Evolutionary conservation across 2,113 vertebrate species (phyloP), one percentile per base, ranked within the genome.

Genomic region (Tympanuchus pallidicinctus): DNA sequence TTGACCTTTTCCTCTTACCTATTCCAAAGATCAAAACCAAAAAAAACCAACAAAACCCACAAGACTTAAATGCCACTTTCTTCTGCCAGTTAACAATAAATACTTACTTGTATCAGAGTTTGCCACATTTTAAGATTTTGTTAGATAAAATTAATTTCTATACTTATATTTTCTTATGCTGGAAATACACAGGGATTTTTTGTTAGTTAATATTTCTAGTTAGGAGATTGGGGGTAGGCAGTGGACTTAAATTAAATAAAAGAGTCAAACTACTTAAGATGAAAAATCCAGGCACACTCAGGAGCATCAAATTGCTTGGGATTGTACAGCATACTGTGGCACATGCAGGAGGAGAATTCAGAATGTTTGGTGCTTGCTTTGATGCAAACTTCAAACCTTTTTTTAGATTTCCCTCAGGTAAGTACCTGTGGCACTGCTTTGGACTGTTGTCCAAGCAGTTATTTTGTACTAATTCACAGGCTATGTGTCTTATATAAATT

Each of bases 151-250:
- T 32, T 34, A 11, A 56, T 57, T 89, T 76, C n/a, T 88, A 52
- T 22, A 63, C 12, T 10, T 57, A 74, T 9, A 20, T 8, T 84
- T 83, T 8, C 43, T 20, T 36, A 21, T 17, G 22, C 24, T 77
- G 40, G 13, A 82, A 60, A 60, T 56, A 21, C 0, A 0, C 12
- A 11, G 4, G n/a, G 8, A 60, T 34, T 79, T 74, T 69, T 79
- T 47, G 8, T n/a, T 82, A 1, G 0, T 8, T 56, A 69, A 7
- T 57, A 45, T 2, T 1, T 36, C 17, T 67, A 13, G 4, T 60
- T 24, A 63, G 32, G 25, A 71, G 21, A 11, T 32, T 8, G 61
- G 28, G 65, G 11, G 22, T 1, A 70, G 8, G n/a, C 18, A 22
- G 32, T 1, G 50, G 36, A 60, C 17, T 65, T 76, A 48, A 88